Base-by-base conservation (phyloP, 2,888 invertebrate species). In the Leptogaster cylindrica region DNA sequence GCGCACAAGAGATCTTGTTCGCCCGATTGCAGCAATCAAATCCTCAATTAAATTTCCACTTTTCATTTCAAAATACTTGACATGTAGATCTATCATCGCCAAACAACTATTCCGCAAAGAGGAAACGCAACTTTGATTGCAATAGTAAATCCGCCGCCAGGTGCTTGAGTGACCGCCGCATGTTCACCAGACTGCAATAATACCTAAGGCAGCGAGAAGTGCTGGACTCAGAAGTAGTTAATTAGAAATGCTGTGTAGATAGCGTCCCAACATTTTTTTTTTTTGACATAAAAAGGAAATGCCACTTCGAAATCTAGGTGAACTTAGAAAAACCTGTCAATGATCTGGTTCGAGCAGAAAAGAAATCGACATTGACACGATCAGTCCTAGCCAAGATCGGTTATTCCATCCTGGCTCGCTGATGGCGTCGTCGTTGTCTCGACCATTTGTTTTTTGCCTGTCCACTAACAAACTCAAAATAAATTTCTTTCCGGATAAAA, bases 201-300 rank as follows among this genome's bases (percentile, higher is more conserved):
- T 41, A 44, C 41, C 41, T 61, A 61, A 61, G 61, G 18, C 41
- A 61, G 25, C 41, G 20, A 27, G 33, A 61, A 27, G 61, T 44
- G 44, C 23, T 61, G 61, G n/a, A n/a, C 18, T 61, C 16, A 25
- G 28, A n/a, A 41, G 25, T 28, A 28, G 27, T 44, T 61, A 61
- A 61, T 61, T 61, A 61, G 61, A 61, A 61, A 61, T 61, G 61
- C 61, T 61, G 61, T 44, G 61, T 61, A 61, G 61, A 61, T 61
- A 41, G 28, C 44, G 44, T 44, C 28, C 44, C 14, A 27, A 10
- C 12, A n/a, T n/a, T n/a, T n/a, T n/a, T n/a, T n/a, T n/a, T n/a
- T n/a, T n/a, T n/a, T n/a, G 12, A 28, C 3, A 16, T 10, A 41
- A 44, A 44, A 36, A 18, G 25, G 61, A 61, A 23, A 61, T 61